A percentile compares a stretch with the other conserved stretches of the same genome.
phyloP scores from a whole-genome alignment of 2,797 vertebrate species.

The Alfaro cultratus region DNA sequence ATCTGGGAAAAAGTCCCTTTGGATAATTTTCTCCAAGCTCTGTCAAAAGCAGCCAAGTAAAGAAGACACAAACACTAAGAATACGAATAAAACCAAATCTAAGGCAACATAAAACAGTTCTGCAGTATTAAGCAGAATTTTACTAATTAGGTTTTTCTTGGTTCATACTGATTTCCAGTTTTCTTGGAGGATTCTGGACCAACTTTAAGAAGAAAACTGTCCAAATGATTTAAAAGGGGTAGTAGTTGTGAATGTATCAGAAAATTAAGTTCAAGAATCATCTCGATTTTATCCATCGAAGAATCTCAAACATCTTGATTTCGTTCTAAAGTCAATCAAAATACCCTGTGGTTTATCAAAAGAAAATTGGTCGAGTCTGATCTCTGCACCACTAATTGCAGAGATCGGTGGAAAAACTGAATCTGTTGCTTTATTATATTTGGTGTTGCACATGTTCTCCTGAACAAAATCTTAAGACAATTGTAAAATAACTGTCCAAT shows the following conservation, averaged over 20 bases:
- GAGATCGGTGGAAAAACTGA: not conserved
- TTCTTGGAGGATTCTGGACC: not conserved
- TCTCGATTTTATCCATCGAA: not conserved
- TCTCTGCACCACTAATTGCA: not conserved
- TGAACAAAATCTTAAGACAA: not conserved
- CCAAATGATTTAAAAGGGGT: not conserved
- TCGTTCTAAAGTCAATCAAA: not conserved
- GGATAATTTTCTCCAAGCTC: conserved; percentile 94
- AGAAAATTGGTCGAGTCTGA: not conserved
- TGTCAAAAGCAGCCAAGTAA: conserved; percentile 50
- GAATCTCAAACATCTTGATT: not conserved
- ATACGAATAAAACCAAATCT: not conserved
- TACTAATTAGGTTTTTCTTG: not conserved
- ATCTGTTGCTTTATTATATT: not conserved
- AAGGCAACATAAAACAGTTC: not conserved
- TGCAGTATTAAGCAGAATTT: not conserved
- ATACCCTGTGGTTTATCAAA: not conserved
- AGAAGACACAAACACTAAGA: not conserved
- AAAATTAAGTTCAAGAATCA: not conserved
- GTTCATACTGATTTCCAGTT: not conserved
- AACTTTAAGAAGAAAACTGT: not conserved
- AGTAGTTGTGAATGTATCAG: not conserved
- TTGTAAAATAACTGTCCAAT: not conserved
- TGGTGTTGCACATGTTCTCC: not conserved
- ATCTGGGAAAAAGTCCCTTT: conserved; percentile 97